Evolutionary conservation across 2,888 invertebrate genomes (phyloP), one percentile per base, ranked within the genome.

Genomic region (Schrankia costaestrigalis): DNA sequence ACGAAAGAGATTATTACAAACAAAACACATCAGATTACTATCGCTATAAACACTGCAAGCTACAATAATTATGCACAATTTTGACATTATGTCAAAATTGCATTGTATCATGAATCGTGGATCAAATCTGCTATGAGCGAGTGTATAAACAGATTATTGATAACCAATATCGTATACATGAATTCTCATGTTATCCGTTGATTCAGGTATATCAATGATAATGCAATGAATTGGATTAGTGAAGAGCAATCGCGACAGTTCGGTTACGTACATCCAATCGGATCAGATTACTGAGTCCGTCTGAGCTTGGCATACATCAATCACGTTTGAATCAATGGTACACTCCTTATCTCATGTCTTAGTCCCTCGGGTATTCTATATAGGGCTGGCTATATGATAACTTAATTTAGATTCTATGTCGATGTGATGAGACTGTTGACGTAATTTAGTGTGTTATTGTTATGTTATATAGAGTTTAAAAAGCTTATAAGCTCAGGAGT

Each of bases 271-370:
- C 52, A 63, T 56, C 49, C 58, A 62, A 71, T 65, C 63, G 57
- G 49, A 67, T 70, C 59, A 61, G 69, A 73, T 73, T 66, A 72
- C 62, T 0, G 37, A 54, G 52, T 51, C 52, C 48, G 54, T 58
- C 63, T 65, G 63, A 57, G 53, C 58, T 44, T 45, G 52, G 41
- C 42, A 56, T 44, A 60, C 63, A 71, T 77, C 75, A 73, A 80
- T 77, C 73, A 75, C 64, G 49, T 18, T 39, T 41, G 59, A 62
- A 74, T 70, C 71, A 67, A 71, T 72, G 56, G 63, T 68, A 56
- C 26, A 62, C 35, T 47, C 41, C 50, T 47, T 48, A 70, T 64
- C 56, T 52, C 63, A 64, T 63, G 66, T 60, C 64, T 65, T 35
- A 40, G 37, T 49, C 42, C 29, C 28, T 21, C 4, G 7, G 19